Evolutionary conservation across 1,140 invertebrate genomes (phyloP).

Genomic region (Stegodyphus dumicola): DNA sequence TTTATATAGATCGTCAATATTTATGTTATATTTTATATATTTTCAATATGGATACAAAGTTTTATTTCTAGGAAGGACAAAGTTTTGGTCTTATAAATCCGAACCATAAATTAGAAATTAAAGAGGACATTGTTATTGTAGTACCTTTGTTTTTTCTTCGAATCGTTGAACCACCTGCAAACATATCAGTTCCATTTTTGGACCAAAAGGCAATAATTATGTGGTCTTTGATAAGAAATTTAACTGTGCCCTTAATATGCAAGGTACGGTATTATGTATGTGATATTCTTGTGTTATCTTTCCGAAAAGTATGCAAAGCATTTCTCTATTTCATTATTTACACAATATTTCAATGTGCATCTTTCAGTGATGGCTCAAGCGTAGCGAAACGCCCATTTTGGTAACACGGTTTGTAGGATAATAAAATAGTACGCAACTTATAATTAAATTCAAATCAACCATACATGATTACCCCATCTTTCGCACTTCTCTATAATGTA

Average conservation of each 20-base stretch:
- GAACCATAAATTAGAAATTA: conserved; percentile 51
- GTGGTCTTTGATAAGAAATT: conserved; percentile 59
- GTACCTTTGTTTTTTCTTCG: conserved; percentile 26
- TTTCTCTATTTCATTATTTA: conserved; percentile 35
- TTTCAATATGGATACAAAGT: conserved; percentile 15
- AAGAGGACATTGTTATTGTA: conserved; percentile 31
- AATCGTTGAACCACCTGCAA: conserved; percentile 49
- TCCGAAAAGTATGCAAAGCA: conserved; percentile 39
- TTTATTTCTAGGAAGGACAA: conserved; percentile 4
- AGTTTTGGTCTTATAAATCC: conserved; percentile 27
- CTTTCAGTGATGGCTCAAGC: conserved; percentile 53
- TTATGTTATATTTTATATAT: conserved; percentile 26
- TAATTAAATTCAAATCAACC: background rate
- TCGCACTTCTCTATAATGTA: conserved; percentile 38
- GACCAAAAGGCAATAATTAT: conserved; percentile 58
- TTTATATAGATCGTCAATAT: conserved; percentile 24
- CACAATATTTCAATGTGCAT: conserved; percentile 48
- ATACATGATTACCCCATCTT: background rate
- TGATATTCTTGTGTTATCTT: conserved; percentile 54
- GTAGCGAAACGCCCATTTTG: conserved; percentile 31
- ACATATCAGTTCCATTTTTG: conserved; percentile 61
- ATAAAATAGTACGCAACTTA: background rate
- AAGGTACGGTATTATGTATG: conserved; percentile 59
- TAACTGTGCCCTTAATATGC: conserved; percentile 48
- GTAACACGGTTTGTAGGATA: conserved; percentile 18